Conservation (phyloP, 2,113 vertebrate species). For the Microcebus murinus region DNA sequence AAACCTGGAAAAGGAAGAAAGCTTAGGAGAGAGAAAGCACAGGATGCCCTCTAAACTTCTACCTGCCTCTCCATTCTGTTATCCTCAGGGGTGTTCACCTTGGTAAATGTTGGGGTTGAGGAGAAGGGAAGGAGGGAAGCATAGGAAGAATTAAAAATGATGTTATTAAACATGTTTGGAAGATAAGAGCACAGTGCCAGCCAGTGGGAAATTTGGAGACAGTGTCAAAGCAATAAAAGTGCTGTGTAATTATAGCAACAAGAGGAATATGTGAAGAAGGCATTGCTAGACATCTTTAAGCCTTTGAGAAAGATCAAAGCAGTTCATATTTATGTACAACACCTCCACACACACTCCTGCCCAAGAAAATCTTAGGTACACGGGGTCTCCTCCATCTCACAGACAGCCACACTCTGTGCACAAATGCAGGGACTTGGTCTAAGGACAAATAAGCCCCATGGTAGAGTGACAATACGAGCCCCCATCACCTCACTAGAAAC, state of each 20-base stretch:
- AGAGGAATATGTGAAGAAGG: constrained; percentile 26
- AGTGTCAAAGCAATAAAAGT: not conserved
- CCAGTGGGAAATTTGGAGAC: not conserved
- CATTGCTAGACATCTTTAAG: not conserved
- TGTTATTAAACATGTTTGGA: constrained; percentile 12
- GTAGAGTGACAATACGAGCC: constrained; percentile 5
- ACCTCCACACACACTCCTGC: not conserved
- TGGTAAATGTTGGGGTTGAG: not conserved
- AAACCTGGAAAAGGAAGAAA: not conserved
- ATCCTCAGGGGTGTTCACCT: not conserved
- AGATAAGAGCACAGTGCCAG: not conserved
- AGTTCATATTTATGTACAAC: constrained; percentile 22
- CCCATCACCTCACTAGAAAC: not conserved
- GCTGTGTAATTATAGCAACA: not conserved
- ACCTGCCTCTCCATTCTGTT: not conserved
- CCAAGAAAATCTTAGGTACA: constrained; percentile 40
- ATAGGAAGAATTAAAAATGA: not conserved
- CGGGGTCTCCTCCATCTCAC: not conserved
- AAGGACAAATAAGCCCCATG: not conserved
- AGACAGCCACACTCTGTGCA: not conserved
- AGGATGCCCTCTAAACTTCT: not conserved
- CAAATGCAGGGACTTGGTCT: constrained; percentile 1
- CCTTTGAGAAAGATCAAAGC: constrained; percentile 29
- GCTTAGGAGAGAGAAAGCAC: not conserved
- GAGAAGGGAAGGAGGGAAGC: not conserved